Base-by-base conservation (phyloP, 1,140 invertebrate genomes). In the Branchinecta lynchi region DNA sequence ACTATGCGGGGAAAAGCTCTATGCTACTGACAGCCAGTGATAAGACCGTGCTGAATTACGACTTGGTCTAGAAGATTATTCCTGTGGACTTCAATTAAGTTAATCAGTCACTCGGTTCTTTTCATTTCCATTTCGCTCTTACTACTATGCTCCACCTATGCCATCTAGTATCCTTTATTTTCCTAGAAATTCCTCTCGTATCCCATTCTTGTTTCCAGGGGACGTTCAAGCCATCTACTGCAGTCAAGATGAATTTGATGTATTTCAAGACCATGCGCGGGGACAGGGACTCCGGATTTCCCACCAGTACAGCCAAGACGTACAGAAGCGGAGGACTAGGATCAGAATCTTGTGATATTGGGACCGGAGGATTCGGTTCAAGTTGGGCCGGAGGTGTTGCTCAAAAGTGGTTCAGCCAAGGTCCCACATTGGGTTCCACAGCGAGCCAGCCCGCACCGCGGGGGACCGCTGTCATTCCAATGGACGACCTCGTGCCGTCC, bases 231-330 rank as follows among this genome's bases (percentile, higher is more conserved):
- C 32, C 32, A 32, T 32, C 32, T 32, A 32, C 32, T 32, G 32
- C 32, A 32, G 32, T 68, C 44, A 51, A 44, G 43, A 71, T 71
- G 71, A 71, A 71, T 71, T 69, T 71, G 43, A 71, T 71, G 71
- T 71, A 71, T 65, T 71, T 71, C 46, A 71, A 71, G 51, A 71
- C 68, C 69, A 66, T 71, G 68, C 68, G 71, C 46, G 68, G 71
- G 7, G 71, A 71, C 65, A 43, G 68, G 44, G 71, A 71, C 12
- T 20, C 51, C 17, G 12, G 12, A 60, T 60, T 60, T 20, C 12
- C 12, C 17, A 15, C 51, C 51, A 60, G 51, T 60, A 3, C 51
- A 3, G 1, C 51, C 12, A 60, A 60, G 17, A 12, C 51, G 3
- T 60, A 60, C 17, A 60, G 51, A 60, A 60, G 51, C 17, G 51